Evolutionary conservation across 2,113 vertebrate genomes (phyloP), one percentile per base, ranked within the genome.

Genomic region (Eudorcas thomsonii): DNA sequence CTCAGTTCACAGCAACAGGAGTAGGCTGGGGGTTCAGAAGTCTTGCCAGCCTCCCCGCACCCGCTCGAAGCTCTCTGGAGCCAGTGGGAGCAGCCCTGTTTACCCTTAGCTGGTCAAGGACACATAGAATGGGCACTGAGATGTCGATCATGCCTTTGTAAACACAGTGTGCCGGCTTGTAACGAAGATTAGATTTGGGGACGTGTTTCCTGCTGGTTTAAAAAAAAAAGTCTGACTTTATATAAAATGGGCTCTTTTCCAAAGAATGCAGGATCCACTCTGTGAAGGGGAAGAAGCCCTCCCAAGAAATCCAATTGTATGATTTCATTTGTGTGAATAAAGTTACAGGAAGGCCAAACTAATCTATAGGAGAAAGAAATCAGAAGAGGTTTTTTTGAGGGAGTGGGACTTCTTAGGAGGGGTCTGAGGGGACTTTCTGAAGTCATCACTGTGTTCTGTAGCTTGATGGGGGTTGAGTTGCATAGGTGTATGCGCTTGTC

Each of bases 161-260:
- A 74, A 74, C 85, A 90, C 77, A 26, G 88, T 9, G 95, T 74
- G 92, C 71, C 25, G 16, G 26, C 50, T 11, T 7, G 48, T 25
- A 82, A 23, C 3, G 50, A 80, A 96, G 77, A 86, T 90, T 88
- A 86, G 89, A 64, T 96, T 5, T 54, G 59, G 45, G 28, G 57
- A 77, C 54, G 13, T 21, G 43, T 25, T 55, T n/a, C 59, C n/a
- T 43, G 30, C 57, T 91, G n/a, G 28, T 30, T 89, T 6, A 36
- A 45, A 45, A 80, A 80, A 80, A 88, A 84, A 50, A 91, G 25
- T 36, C 85, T 57, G 52, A 39, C 50, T 89, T 94, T 59, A 45
- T n/a, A n/a, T 52, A 85, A 90, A 91, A 83, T 26, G 67, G 50
- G 23, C n/a, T 45, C 30, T 82, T 96, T 55, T 23, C 67, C 52